Evolutionary conservation across 37 sponge, comb jelly and placozoan species (phyloP), one percentile per base, ranked within the genome.

Genomic region (Spongia lamella): DNA sequence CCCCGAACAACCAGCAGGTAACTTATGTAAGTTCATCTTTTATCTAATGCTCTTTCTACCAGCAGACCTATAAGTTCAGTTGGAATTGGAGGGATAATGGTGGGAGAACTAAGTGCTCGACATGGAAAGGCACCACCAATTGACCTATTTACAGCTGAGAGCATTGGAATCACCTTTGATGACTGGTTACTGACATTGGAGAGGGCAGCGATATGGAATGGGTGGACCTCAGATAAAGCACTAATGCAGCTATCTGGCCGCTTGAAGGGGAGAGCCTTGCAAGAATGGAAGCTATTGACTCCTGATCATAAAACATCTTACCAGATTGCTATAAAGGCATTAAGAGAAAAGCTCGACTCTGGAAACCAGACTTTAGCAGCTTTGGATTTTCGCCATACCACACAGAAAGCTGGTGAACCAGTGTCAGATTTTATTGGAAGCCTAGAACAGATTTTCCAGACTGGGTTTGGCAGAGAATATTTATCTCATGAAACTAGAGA

Each of bases 211-310:
- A 33, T 50, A 21, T 70, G 58, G 72, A 70, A 70, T 27, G 20
- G 9, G 53, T 70, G 72, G 72, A 6, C 26, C n/a, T 50, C 38
- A 53, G 72, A 70, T 21, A 54, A 70, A n/a, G 26, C 21, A 31
- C 53, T 70, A 33, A 56, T 70, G 2, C 72, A 70, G 56, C 72
- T 70, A 24, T 50, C 53, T 26, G 72, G 72, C 7, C 72, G 50
- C 53, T 54, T 70, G 26, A 5, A 50, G 25, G 72, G 53, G 56
- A 43, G 29, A 53, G 72, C 72, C 21, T 27, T 70, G 21, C 57
- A 70, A 27, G 65, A 63, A 36, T 63, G 33, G 33, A n/a, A n/a
- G 19, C 33, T 63, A 36, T 20, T 63, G 30, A 63, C 7, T 3
- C 36, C 25, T n/a, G 33, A 33, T 34, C 36, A 14, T n/a, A 63